Evolutionary conservation across 2,797 vertebrate species (phyloP).

Genomic region (Xiphorhynchus erythropygius): DNA sequence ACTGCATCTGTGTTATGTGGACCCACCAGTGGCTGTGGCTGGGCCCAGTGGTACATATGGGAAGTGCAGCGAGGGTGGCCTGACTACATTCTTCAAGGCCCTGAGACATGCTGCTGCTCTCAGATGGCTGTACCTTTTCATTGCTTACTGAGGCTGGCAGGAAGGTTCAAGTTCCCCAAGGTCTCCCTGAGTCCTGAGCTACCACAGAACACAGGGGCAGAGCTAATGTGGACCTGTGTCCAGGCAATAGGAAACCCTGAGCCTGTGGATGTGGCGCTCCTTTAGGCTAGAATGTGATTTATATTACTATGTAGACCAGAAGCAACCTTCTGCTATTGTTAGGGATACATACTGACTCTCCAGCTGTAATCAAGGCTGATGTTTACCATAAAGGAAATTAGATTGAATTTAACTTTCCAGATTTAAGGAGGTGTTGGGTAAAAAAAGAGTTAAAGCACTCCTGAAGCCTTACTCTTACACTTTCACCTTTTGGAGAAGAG

Average conservation of each 20-base stretch:
- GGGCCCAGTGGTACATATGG: fast-evolving
- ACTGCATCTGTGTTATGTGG: neutral
- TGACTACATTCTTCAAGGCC: fast-evolving
- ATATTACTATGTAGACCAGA: neutral
- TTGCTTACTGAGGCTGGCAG: fast-evolving
- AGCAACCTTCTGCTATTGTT: neutral
- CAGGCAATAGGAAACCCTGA: neutral
- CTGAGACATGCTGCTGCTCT: fast-evolving
- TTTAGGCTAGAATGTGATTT: neutral
- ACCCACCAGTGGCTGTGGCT: fast-evolving
- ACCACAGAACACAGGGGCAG: neutral
- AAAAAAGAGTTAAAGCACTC: neutral
- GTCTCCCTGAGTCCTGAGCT: neutral
- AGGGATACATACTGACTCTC: neutral
- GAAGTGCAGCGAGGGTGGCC: fast-evolving
- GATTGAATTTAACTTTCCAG: neutral
- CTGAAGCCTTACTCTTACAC: neutral
- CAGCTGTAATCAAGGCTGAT: neutral
- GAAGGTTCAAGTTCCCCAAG: neutral
- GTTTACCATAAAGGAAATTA: neutral
- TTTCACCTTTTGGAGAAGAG: neutral
- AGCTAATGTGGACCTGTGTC: neutral
- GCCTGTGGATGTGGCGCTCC: neutral
- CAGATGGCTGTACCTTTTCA: neutral
- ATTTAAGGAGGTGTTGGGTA: neutral